Evolutionary conservation across 2,113 vertebrate genomes (phyloP).

Genomic region (Hirundichthys speculiger): DNA sequence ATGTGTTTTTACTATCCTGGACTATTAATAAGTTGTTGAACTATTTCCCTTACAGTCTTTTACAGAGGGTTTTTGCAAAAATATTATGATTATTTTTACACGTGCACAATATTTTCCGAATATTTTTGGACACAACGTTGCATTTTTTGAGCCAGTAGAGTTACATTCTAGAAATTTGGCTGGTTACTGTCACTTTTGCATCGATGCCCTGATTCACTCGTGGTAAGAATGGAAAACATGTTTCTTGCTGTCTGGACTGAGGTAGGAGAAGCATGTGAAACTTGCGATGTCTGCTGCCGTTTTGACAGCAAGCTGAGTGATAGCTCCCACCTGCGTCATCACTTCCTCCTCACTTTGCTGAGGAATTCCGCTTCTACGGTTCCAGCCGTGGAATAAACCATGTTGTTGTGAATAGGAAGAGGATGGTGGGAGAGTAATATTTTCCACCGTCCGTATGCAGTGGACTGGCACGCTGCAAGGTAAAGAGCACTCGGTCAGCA

Average conservation of each 20-base stretch:
- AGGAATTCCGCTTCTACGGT: conserved; percentile 53
- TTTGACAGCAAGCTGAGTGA: conserved; percentile 60
- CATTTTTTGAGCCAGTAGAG: too few species aligned
- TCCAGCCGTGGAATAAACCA: conserved; percentile 45
- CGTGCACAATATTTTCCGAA: too few species aligned
- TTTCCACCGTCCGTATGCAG: conserved; percentile 50
- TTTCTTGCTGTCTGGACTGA: conserved; percentile 26
- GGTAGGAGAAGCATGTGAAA: conserved; percentile 65
- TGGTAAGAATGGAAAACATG: conserved; percentile 38
- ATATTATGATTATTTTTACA: too few species aligned
- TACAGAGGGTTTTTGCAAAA: too few species aligned
- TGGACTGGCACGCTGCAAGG: conserved; percentile 24
- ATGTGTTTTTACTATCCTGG: too few species aligned
- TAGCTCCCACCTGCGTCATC: conserved; percentile 70
- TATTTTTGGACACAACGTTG: too few species aligned
- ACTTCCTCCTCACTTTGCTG: conserved; percentile 72
- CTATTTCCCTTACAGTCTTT: too few species aligned
- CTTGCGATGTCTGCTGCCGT: conserved; percentile 43
- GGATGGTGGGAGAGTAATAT: conserved; percentile 32
- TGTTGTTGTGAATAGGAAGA: conserved; percentile 60
- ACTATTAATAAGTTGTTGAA: too few species aligned
- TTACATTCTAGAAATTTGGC: too few species aligned
- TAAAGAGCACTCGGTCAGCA: conserved; percentile 21
- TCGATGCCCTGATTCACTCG: conserved; percentile 15
- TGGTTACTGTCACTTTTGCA: too few species aligned